Percentiles rank a stretch among this genome's conserved stretches.
Conservation (phyloP, 2,888 invertebrate species). For the Lepeophtheirus nordmannii region DNA sequence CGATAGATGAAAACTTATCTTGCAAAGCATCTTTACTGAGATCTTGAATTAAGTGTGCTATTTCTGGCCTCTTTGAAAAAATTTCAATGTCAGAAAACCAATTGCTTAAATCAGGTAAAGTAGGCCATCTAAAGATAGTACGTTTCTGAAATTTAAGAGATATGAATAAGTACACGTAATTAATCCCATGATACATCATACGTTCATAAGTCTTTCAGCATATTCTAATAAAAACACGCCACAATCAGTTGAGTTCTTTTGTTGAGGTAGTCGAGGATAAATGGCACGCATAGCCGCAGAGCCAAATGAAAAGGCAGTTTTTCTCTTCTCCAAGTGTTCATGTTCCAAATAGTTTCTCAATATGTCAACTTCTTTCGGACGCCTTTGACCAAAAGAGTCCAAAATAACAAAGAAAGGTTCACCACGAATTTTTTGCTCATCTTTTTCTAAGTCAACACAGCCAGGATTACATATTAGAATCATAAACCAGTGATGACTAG, state of each 20-base stretch:
- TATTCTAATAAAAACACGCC: conserved; percentile 15
- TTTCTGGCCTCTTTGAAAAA: not conserved
- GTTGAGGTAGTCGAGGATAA: conserved; percentile 11
- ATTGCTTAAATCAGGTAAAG: not conserved
- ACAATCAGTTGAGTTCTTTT: conserved; percentile 19
- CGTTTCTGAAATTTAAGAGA: not conserved
- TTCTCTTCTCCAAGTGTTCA: not conserved
- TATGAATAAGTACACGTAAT: not conserved
- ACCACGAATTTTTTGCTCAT: not conserved
- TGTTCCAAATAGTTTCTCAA: not conserved
- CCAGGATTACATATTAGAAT: conserved; percentile 16
- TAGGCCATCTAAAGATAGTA: not conserved
- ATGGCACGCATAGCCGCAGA: conserved; percentile 1
- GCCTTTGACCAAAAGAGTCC: not conserved
- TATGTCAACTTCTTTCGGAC: not conserved
- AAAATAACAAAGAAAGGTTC: conserved; percentile 1
- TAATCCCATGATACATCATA: not conserved
- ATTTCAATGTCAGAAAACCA: not conserved
- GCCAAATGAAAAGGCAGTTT: conserved; percentile 4
- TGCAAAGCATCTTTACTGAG: not conserved
- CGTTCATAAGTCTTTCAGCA: conserved; percentile 13
- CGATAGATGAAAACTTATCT: not conserved
- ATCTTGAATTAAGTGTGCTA: not conserved
- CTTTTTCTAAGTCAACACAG: not conserved
- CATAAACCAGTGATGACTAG: conserved; percentile 18